Conservation (phyloP, 2,113 vertebrate genomes). For the Mastomys coucha region DNA sequence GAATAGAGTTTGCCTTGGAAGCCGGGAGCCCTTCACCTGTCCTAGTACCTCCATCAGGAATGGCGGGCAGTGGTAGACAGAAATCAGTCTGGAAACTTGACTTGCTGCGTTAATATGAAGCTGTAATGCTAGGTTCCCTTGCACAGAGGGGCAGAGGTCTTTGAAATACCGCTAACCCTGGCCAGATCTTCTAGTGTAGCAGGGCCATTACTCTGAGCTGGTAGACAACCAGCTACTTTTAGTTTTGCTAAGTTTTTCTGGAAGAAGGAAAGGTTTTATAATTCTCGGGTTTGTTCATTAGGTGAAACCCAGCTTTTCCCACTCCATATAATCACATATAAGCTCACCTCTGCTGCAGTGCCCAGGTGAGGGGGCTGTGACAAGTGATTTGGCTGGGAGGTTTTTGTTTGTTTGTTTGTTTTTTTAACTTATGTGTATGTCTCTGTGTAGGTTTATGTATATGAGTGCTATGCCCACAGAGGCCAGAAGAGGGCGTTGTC, state of each 20-base stretch:
- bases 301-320: not conserved
- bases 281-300: not conserved
- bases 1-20: not conserved
- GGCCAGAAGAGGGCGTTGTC: not conserved
- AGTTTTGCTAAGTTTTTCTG: conserved; percentile 25
- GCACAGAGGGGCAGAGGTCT: not conserved
- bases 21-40: not conserved
- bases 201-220: not conserved
- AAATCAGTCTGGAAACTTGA: not conserved
- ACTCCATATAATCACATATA: not conserved
- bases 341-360: not conserved
- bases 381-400: not conserved
- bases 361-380: not conserved
- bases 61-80: not conserved
- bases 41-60: not conserved
- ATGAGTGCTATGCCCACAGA: not conserved
- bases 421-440: not conserved
- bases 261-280: conserved; percentile 1
- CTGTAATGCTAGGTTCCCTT: not conserved
- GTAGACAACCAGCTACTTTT: not conserved
- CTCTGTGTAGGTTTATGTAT: not conserved
- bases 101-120: not conserved
- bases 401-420: not conserved
- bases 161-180: conserved; percentile 12
- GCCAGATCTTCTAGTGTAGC: not conserved